These are phyloP conservation scores for Syngnathus floridae DNA, from an alignment of 2,113 vertebrate species.

Conservation along the genomic window DNA sequence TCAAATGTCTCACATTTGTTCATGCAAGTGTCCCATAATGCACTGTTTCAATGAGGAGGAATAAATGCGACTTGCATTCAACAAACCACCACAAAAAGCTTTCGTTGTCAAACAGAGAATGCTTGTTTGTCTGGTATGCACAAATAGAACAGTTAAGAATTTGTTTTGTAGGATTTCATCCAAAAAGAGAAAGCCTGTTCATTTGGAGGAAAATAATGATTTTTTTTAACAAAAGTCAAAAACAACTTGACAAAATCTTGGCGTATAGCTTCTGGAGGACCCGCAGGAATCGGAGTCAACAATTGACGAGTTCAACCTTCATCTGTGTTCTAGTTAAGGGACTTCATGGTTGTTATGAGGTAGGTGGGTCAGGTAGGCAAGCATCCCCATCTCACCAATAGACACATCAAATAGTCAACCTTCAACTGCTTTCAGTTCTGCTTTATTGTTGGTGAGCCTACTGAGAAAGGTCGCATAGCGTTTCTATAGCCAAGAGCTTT, in stretches of 20 bases:
- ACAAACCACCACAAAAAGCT: constrained; percentile 9
- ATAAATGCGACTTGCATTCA: constrained; percentile 11
- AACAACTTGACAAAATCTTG: background rate
- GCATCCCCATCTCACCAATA: background rate
- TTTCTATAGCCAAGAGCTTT: background rate
- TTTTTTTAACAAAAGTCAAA: background rate
- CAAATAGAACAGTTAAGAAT: background rate
- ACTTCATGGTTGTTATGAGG: too few relatives aligned
- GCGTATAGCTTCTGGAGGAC: background rate
- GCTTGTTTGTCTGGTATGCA: constrained; percentile 18
- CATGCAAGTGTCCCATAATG: constrained; percentile 5
- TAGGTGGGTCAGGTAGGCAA: too few relatives aligned
- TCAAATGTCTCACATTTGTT: constrained; percentile 1
- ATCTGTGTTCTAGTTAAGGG: too few relatives aligned
- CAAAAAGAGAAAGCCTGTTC: background rate
- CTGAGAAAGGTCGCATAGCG: constrained; percentile 6
- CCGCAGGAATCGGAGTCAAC: too few relatives aligned
- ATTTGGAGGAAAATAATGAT: background rate
- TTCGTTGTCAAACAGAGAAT: constrained; percentile 30
- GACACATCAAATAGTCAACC: constrained; percentile 7
- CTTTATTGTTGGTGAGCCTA: constrained; percentile 7
- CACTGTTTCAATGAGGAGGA: constrained; percentile 15
- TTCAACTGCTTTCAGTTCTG: constrained; percentile 25
- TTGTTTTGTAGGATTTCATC: background rate
- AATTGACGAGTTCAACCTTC: too few relatives aligned